These are phyloP conservation scores for Cyprinodon diabolis DNA, from an alignment of 2,797 vertebrate species.

Conservation along the genomic window DNA sequence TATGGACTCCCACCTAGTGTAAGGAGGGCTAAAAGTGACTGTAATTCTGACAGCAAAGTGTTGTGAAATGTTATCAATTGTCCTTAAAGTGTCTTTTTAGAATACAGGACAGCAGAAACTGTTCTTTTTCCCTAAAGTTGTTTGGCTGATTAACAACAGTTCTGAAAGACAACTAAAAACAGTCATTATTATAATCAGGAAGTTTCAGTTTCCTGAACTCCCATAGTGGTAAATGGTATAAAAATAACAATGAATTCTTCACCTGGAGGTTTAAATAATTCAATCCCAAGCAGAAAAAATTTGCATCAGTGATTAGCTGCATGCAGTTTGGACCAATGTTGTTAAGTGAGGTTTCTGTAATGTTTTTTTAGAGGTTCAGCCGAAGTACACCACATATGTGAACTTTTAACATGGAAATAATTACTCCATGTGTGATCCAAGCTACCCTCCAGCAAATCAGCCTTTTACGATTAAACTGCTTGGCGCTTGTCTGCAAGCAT, in stretches of 20 bases:
- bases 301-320: background rate
- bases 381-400: slow-evolving; percentile 2
- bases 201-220: background rate
- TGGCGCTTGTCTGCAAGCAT: background rate
- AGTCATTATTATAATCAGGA: background rate
- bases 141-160: background rate
- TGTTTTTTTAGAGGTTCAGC: slow-evolving; percentile 16
- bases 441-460: slow-evolving; percentile 8
- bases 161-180: background rate
- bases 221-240: background rate
- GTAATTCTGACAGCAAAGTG: slow-evolving; percentile 57
- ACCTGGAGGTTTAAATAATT: slow-evolving; percentile 2
- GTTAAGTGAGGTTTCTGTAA: slow-evolving; percentile 12
- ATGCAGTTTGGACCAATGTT: background rate
- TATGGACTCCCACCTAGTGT: slow-evolving; percentile 74
- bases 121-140: background rate
- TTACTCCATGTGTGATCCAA: slow-evolving; percentile 11
- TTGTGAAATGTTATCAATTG: slow-evolving; percentile 13
- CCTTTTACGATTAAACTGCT: background rate
- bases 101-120: background rate
- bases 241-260: slow-evolving; percentile 1
- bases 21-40: slow-evolving; percentile 73
- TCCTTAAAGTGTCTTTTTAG: slow-evolving; percentile 7
- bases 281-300: slow-evolving; percentile 1
- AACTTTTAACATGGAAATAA: slow-evolving; percentile 9